Conservation (phyloP, 2,797 vertebrate genomes). For the Heliangelus exortis region DNA sequence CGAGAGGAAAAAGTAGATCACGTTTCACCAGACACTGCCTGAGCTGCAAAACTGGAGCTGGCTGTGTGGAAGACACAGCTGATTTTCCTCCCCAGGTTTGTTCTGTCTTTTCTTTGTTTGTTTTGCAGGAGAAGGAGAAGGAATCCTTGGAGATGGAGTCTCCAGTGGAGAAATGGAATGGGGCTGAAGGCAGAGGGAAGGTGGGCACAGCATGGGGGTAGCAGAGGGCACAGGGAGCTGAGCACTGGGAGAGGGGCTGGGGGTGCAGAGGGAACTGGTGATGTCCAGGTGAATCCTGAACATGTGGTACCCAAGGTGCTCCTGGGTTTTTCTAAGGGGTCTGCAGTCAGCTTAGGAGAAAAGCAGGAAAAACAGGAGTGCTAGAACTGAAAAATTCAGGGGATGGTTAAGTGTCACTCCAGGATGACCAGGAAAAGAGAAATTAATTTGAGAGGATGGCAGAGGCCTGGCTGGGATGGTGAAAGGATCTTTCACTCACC, state of each 20-base stretch:
- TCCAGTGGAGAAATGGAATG: not conserved
- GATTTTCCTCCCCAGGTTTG: not conserved
- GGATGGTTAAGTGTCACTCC: not conserved
- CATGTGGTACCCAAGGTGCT: not conserved
- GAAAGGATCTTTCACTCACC: not conserved
- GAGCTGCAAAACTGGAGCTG: not conserved
- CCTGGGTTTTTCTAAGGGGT: not conserved
- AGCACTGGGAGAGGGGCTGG: constrained; percentile 41
- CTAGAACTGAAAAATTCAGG: constrained; percentile 13
- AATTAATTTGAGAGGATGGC: not conserved
- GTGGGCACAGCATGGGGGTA: not conserved
- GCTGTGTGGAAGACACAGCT: not conserved
- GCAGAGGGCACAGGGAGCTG: not conserved
- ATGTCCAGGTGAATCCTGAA: constrained; percentile 11
- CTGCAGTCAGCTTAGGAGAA: not conserved
- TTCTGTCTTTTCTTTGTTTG: not conserved
- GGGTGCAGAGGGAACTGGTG: constrained; percentile 49
- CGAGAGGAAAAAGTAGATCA: constrained; percentile 51
- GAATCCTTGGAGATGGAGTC: not conserved
- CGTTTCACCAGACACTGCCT: constrained; percentile 34
- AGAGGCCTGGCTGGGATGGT: not conserved
- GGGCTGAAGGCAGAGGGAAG: no score
- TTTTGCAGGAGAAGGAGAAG: not conserved
- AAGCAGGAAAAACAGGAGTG: not conserved
- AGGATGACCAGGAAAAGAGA: not conserved